Conservation (phyloP, 2,113 vertebrate genomes). For the Eclectus roratus region DNA sequence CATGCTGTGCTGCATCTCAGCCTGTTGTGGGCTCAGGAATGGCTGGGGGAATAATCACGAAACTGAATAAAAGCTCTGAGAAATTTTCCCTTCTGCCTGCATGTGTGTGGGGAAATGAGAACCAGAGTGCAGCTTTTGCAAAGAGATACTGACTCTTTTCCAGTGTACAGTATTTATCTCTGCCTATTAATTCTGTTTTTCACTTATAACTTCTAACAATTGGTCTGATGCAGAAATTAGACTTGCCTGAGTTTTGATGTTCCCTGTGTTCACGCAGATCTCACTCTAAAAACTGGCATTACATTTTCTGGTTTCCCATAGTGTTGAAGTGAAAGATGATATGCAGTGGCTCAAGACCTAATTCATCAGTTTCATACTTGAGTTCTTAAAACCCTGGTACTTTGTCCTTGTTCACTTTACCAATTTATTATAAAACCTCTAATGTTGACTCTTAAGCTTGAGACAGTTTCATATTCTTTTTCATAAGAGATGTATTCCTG, state of each 20-base stretch:
- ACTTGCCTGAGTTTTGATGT: background rate
- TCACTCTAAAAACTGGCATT: background rate
- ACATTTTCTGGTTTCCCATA: background rate
- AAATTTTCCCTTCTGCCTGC: background rate
- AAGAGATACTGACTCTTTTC: background rate
- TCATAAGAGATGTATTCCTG: background rate
- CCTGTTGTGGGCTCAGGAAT: background rate
- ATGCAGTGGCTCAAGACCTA: background rate
- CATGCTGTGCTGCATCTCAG: background rate
- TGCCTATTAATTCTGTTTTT: background rate
- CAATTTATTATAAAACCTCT: conserved; percentile 22
- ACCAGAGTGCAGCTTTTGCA: background rate
- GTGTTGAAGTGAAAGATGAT: conserved; percentile 12
- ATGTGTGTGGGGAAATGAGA: background rate
- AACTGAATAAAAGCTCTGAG: background rate
- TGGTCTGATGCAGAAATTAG: background rate
- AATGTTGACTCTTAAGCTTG: background rate
- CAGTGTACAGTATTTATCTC: background rate
- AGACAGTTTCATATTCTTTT: background rate
- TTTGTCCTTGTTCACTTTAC: conserved; percentile 34
- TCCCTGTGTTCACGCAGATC: background rate
- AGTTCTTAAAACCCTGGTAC: background rate
- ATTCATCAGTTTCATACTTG: conserved; percentile 32
- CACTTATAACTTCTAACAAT: background rate
- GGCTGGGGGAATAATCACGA: background rate